These are phyloP conservation scores for Malurus elegans DNA, from an alignment of 2,113 vertebrate genomes.

Conservation along the genomic window DNA sequence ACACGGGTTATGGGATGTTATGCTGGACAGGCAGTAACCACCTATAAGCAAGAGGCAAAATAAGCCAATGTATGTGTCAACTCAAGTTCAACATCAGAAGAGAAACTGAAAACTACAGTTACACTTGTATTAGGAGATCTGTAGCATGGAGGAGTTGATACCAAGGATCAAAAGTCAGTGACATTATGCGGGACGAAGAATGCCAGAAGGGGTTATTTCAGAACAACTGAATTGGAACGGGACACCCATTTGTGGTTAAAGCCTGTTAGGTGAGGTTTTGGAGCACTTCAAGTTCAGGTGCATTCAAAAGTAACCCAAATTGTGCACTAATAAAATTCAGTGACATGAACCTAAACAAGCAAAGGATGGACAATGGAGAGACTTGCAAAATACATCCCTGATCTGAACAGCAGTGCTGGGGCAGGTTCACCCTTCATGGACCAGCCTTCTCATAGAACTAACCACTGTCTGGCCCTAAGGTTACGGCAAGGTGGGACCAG, in stretches of 20 bases:
- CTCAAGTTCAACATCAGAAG: background rate
- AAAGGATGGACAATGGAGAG: rapidly evolving
- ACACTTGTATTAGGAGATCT: background rate
- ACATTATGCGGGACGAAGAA: rapidly evolving
- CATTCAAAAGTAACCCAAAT: background rate
- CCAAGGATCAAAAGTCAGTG: background rate
- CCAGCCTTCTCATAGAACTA: background rate
- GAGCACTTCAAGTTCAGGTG: background rate
- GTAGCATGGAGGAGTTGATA: background rate
- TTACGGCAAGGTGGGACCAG: rapidly evolving
- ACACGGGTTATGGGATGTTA: background rate
- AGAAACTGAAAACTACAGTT: background rate
- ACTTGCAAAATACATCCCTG: background rate
- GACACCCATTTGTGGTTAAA: background rate
- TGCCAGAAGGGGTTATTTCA: background rate
- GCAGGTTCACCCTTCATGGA: rapidly evolving
- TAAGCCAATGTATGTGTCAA: background rate
- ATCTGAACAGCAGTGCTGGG: background rate
- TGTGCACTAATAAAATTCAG: background rate
- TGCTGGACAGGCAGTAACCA: rapidly evolving
- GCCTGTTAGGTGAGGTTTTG: background rate
- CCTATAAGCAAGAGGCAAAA: background rate
- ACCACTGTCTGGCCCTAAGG: rapidly evolving
- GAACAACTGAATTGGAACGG: background rate
- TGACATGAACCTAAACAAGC: background rate